Percentiles rank a stretch among this genome's conserved stretches.
These are phyloP conservation scores for Poecile montanus DNA, from an alignment of 2,797 vertebrate genomes.

Conservation along the genomic window DNA sequence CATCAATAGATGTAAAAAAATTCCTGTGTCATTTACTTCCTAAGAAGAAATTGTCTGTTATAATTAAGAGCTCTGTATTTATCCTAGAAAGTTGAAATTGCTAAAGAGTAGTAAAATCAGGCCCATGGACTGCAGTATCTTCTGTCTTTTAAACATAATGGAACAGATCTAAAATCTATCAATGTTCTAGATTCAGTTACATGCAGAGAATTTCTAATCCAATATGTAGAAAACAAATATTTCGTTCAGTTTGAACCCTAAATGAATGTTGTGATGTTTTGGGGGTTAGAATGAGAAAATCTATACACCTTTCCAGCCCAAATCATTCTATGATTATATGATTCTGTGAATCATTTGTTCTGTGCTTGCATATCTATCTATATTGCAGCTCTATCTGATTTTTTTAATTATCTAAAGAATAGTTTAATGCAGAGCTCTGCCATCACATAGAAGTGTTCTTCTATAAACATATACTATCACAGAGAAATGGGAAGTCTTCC, in stretches of 20 bases:
- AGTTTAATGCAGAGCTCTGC: background rate
- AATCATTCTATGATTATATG: background rate
- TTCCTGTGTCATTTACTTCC: constrained; percentile 55
- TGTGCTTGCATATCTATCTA: background rate
- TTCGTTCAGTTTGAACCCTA: background rate
- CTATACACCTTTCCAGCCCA: background rate
- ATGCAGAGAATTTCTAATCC: background rate
- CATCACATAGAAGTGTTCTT: background rate
- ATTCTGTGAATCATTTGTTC: background rate
- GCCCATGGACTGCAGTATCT: background rate
- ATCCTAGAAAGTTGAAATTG: background rate
- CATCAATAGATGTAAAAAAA: constrained; percentile 36
- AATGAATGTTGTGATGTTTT: background rate
- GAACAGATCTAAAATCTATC: background rate
- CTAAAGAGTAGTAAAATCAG: background rate
- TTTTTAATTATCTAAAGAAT: background rate
- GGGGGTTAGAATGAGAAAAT: background rate
- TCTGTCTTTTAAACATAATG: background rate
- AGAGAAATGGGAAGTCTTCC: background rate
- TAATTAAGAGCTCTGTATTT: constrained; percentile 30
- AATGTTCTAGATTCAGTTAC: background rate
- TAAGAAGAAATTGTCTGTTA: constrained; percentile 49
- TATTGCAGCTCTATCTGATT: background rate
- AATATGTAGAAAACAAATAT: background rate
- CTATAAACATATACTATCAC: background rate